Percentiles rank a stretch among this genome's conserved stretches.
phyloP scores from a whole-genome alignment of 2,797 vertebrate genomes.

The Tragelaphus eurycerus region DNA sequence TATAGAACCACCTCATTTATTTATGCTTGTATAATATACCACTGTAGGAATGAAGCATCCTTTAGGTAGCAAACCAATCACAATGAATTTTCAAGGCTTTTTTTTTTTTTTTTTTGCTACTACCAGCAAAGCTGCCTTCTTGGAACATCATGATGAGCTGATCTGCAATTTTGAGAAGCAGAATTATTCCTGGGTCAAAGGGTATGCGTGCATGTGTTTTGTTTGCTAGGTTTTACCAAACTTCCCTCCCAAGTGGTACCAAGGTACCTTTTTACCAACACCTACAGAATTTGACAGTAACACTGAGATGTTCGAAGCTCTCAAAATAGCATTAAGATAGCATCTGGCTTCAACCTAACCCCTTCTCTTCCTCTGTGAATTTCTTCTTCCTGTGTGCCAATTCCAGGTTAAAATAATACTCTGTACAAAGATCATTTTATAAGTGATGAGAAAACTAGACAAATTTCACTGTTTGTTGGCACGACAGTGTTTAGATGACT shows the following conservation, averaged over 20 bases:
- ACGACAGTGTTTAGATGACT: neutral
- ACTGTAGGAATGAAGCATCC: neutral
- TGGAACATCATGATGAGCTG: neutral
- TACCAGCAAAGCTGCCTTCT: neutral
- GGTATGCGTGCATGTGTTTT: neutral
- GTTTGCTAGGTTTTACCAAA: neutral
- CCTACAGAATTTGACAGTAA: neutral
- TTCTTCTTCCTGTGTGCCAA: neutral
- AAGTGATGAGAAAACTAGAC: neutral
- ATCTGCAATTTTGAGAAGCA: neutral
- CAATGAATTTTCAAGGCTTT: neutral
- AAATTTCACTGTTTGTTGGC: neutral
- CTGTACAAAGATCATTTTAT: neutral
- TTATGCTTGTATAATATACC: neutral
- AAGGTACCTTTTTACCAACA: neutral
- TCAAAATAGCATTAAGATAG: conserved; percentile 5
- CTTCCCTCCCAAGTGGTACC: neutral
- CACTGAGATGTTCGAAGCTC: neutral
- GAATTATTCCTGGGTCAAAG: neutral
- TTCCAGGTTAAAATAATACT: neutral
- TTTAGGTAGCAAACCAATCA: neutral
- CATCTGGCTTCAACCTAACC: neutral
- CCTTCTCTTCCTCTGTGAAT: neutral
- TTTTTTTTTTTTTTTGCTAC: neutral
- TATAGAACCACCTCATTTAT: neutral